phyloP scores from a whole-genome alignment of 2,113 vertebrate genomes.

The Balaenoptera acutorostrata region DNA sequence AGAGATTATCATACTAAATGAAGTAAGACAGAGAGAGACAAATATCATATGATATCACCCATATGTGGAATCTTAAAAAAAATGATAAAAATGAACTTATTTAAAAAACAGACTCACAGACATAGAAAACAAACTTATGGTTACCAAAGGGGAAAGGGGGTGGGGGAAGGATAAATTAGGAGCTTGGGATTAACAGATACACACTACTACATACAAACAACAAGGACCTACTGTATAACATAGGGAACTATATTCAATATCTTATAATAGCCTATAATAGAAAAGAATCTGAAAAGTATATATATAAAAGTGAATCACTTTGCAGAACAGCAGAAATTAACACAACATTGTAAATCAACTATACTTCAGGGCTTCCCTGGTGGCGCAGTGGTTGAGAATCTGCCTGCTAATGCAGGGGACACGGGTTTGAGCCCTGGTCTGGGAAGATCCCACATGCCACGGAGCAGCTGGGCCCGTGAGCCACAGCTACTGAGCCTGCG shows the following conservation, averaged over 20 bases:
- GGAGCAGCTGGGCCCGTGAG: too few species aligned
- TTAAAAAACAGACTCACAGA: neutral
- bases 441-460: too few species aligned
- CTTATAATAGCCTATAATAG: neutral
- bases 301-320: neutral
- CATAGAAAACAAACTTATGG: neutral
- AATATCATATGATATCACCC: neutral
- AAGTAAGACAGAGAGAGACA: neutral
- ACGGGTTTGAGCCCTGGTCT: too few species aligned
- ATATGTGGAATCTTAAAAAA: neutral
- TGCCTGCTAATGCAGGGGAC: too few species aligned
- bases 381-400: too few species aligned
- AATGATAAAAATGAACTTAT: neutral
- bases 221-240: neutral
- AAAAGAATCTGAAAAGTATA: neutral
- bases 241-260: neutral
- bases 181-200: neutral
- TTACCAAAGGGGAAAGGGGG: neutral
- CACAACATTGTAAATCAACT: neutral
- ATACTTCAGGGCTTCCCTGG: too few species aligned
- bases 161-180: neutral
- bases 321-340: neutral
- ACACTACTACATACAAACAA: neutral
- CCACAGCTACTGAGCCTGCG: too few species aligned
- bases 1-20: neutral